These are phyloP conservation scores for Icerya purchasi DNA, from an alignment of 2,888 invertebrate genomes.

Conservation along the genomic window DNA sequence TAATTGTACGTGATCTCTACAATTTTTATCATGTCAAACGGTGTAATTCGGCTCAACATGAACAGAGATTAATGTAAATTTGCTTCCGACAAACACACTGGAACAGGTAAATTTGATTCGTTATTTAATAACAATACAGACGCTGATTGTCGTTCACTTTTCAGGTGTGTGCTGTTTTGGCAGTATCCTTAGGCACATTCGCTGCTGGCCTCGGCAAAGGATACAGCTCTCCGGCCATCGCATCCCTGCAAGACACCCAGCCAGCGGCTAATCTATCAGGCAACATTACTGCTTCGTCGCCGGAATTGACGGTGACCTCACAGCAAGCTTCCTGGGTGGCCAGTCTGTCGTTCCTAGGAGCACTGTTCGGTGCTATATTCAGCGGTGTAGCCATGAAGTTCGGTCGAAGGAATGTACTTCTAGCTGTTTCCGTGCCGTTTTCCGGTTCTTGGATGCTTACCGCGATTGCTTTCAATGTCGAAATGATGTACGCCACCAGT, in stretches of 20 bases:
- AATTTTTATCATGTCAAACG: no score
- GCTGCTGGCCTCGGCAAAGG: constrained; percentile 61
- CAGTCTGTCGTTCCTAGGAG: constrained; percentile 54
- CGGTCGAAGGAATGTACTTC: constrained; percentile 45
- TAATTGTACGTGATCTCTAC: no score
- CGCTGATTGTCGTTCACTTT: constrained; percentile 15
- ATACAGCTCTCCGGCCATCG: constrained; percentile 61
- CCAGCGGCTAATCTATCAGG: not conserved
- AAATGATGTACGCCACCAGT: constrained; percentile 62
- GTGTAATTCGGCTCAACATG: no score
- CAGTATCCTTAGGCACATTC: constrained; percentile 55
- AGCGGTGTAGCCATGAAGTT: constrained; percentile 57
- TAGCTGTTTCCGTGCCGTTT: constrained; percentile 50
- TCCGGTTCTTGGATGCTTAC: constrained; percentile 64
- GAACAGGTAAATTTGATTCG: not conserved
- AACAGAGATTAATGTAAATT: not conserved
- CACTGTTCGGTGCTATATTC: constrained; percentile 54
- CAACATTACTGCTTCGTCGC: not conserved
- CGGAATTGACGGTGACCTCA: constrained; percentile 16
- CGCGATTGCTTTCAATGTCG: constrained; percentile 50
- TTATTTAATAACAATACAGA: not conserved
- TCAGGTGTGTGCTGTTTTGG: constrained; percentile 54
- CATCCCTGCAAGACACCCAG: constrained; percentile 35
- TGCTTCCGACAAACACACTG: not conserved
- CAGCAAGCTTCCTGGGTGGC: constrained; percentile 67